A percentile compares a stretch with the other conserved stretches of the same genome.
These are phyloP conservation scores for Zaprionus capensis DNA, from an alignment of 1,140 invertebrate genomes.

Conservation along the genomic window DNA sequence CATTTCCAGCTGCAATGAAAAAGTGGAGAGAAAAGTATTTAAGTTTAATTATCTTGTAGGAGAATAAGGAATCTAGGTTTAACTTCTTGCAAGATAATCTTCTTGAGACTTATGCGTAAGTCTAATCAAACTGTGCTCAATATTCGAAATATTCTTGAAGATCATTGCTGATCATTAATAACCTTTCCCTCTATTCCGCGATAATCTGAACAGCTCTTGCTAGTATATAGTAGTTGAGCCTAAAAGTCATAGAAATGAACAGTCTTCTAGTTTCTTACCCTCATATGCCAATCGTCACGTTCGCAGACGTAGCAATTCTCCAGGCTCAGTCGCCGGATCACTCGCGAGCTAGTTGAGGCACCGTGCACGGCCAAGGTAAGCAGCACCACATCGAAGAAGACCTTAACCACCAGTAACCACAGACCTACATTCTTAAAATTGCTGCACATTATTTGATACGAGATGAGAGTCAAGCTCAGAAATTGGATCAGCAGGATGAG, in stretches of 20 bases:
- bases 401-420: conserved; percentile 53
- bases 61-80: no score
- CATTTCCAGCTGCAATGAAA: conserved; percentile 60
- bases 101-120: no score
- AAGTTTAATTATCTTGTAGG: no score
- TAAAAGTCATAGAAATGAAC: no score
- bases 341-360: conserved; percentile 55
- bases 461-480: conserved; percentile 43
- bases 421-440: conserved; percentile 19
- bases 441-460: conserved; percentile 50
- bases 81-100: no score
- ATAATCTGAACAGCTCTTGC: no score
- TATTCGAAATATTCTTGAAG: no score
- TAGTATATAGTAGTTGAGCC: no score
- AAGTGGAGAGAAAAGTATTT: no score
- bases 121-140: no score
- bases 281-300: conserved; percentile 53
- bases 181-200: no score
- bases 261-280: conserved; percentile 17
- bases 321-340: conserved; percentile 44
- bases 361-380: conserved; percentile 61
- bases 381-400: conserved; percentile 60
- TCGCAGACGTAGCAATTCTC: conserved; percentile 61
- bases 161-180: no score
- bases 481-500: conserved; percentile 43